Evolutionary conservation across 2,113 vertebrate species (phyloP).

Genomic region (Motacilla alba): DNA sequence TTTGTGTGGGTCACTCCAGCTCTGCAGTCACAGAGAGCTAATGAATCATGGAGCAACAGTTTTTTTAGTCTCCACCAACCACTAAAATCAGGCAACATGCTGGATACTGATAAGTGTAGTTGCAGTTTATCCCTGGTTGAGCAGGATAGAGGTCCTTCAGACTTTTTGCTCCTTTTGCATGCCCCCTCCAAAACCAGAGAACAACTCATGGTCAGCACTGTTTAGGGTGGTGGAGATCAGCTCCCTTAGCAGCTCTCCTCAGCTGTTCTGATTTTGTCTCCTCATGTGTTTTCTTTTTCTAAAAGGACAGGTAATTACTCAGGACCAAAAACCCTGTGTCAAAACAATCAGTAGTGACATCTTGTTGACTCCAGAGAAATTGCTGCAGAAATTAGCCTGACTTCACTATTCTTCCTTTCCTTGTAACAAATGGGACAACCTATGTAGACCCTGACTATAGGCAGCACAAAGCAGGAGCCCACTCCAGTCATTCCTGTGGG

Average conservation of each 20-base stretch:
- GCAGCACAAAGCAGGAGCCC: neutral
- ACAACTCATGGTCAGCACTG: neutral
- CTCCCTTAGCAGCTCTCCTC: neutral
- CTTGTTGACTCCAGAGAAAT: neutral
- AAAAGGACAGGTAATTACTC: neutral
- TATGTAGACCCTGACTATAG: neutral
- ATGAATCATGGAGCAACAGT: neutral
- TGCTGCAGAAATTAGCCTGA: neutral
- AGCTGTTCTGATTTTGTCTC: neutral
- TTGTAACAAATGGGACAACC: neutral
- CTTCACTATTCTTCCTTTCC: neutral
- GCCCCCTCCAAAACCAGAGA: neutral
- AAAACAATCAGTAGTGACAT: constrained; percentile 2
- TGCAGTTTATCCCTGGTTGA: neutral
- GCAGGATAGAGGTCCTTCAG: neutral
- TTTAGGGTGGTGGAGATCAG: neutral
- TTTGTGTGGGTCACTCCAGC: neutral
- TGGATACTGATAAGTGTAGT: neutral
- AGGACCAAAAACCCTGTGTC: neutral
- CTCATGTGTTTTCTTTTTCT: neutral
- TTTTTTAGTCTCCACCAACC: neutral
- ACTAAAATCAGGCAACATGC: neutral
- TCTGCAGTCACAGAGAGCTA: neutral
- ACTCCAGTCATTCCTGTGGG: neutral
- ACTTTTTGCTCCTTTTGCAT: neutral